A percentile compares a stretch with the other conserved stretches of the same genome.
Evolutionary conservation across 2,888 invertebrate species (phyloP).

Genomic region (Spisula subtruncata): DNA sequence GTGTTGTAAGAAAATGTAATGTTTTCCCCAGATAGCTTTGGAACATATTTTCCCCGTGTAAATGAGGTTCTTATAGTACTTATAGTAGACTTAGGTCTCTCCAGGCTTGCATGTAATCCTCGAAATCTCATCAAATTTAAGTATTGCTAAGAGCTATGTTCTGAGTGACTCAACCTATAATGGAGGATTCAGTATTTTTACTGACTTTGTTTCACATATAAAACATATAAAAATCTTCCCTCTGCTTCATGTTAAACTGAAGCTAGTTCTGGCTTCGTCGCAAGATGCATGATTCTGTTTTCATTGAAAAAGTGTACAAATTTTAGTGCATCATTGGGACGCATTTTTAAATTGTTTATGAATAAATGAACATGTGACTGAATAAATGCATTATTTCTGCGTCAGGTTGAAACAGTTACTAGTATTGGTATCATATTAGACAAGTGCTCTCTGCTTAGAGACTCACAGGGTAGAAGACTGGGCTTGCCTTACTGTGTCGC

Average conservation of each 20-base stretch:
- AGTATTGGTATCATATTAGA: too few species aligned
- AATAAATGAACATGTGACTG: too few species aligned
- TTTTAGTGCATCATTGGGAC: neutral
- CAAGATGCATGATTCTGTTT: neutral
- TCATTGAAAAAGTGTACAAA: neutral
- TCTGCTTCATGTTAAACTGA: neutral
- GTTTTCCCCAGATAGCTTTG: slow-evolving; percentile 13
- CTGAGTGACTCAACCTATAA: slow-evolving; percentile 30
- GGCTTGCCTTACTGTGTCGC: too few species aligned
- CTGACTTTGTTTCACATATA: slow-evolving; percentile 27
- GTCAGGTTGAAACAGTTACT: too few species aligned
- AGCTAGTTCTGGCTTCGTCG: neutral
- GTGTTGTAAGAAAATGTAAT: neutral
- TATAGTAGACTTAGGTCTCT: slow-evolving; percentile 14
- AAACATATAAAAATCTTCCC: slow-evolving; percentile 24
- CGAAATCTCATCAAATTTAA: slow-evolving; percentile 25
- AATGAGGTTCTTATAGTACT: slow-evolving; percentile 16
- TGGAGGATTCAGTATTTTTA: slow-evolving; percentile 25
- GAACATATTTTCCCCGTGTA: slow-evolving; percentile 9
- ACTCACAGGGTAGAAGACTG: too few species aligned
- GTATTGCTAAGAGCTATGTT: slow-evolving; percentile 35
- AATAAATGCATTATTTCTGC: too few species aligned
- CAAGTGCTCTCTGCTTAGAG: too few species aligned
- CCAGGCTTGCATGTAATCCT: slow-evolving; percentile 10
- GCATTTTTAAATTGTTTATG: neutral